These are phyloP conservation scores for Tolmerus cingulatus DNA, from an alignment of 2,888 invertebrate genomes.

Conservation along the genomic window DNA sequence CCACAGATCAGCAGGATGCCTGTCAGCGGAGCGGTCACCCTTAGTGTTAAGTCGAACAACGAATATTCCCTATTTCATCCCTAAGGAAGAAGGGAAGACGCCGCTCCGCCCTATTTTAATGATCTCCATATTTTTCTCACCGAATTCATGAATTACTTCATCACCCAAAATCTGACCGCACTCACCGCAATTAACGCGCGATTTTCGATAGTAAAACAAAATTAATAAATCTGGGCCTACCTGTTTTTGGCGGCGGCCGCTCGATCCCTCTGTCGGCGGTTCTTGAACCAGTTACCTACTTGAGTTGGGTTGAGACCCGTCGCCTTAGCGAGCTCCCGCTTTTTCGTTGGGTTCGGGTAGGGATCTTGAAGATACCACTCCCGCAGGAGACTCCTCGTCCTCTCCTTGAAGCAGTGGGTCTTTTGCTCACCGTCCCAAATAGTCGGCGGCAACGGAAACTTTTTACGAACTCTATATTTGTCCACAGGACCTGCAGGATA, in stretches of 20 bases:
- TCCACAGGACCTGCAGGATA: constrained; percentile 77
- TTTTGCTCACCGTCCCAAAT: constrained; percentile 98
- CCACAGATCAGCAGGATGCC: constrained; percentile 1
- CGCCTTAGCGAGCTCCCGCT: constrained; percentile 87
- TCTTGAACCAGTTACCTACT: constrained; percentile 95
- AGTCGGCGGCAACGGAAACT: constrained; percentile 89
- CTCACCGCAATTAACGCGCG: background rate
- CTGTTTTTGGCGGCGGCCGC: constrained; percentile 97
- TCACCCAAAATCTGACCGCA: background rate
- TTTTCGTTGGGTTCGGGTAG: constrained; percentile 95
- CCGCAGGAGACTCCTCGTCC: constrained; percentile 90
- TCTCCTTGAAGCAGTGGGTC: constrained; percentile 95
- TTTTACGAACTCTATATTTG: constrained; percentile 92
- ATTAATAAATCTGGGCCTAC: constrained; percentile 65
- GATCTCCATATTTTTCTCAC: background rate
- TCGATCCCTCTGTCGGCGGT: constrained; percentile 84
- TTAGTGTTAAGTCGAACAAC: background rate
- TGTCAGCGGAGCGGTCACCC: background rate
- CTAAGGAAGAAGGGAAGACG: background rate
- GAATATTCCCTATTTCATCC: background rate
- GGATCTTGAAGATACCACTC: constrained; percentile 99
- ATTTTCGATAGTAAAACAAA: background rate
- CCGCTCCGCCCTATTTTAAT: background rate
- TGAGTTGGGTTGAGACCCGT: constrained; percentile 93
- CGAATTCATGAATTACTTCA: background rate